A percentile compares a stretch with the other conserved stretches of the same genome.
These are phyloP conservation scores for Drosophila jambulina DNA, from an alignment of 1,140 invertebrate species.

Conservation along the genomic window DNA sequence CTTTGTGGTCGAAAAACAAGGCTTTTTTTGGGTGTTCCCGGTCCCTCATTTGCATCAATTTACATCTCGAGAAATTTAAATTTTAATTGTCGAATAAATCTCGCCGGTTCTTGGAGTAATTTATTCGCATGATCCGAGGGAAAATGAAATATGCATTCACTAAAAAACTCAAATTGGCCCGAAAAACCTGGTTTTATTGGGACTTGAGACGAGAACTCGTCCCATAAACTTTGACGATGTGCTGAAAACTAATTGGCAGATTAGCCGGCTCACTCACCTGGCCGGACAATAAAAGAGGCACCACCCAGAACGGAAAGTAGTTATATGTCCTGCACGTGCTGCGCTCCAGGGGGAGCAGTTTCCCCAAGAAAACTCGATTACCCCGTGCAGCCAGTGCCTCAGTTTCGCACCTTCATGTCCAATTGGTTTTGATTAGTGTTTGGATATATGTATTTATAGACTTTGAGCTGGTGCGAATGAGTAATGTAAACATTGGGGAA, in stretches of 20 bases:
- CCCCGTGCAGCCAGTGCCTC: constrained; percentile 15
- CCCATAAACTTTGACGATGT: constrained; percentile 68
- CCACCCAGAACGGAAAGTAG: constrained; percentile 24
- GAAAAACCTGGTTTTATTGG: constrained; percentile 50
- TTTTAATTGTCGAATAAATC: constrained; percentile 64
- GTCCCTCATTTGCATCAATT: constrained; percentile 64
- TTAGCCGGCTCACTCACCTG: constrained; percentile 25
- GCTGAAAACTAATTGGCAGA: constrained; percentile 57
- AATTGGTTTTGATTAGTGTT: constrained; percentile 49
- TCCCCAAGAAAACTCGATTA: neutral
- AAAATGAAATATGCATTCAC: constrained; percentile 54
- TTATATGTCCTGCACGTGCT: constrained; percentile 30
- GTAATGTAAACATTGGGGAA: constrained; percentile 26
- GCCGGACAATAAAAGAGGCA: constrained; percentile 9
- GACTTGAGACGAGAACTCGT: constrained; percentile 34
- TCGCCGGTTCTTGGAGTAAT: constrained; percentile 51
- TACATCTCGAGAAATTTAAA: constrained; percentile 58
- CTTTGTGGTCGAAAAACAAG: constrained; percentile 60
- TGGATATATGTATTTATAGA: constrained; percentile 27
- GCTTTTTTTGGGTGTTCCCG: constrained; percentile 60
- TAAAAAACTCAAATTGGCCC: constrained; percentile 61
- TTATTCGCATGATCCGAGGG: constrained; percentile 14
- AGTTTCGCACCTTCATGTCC: constrained; percentile 54
- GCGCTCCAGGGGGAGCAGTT: neutral
- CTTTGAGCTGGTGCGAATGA: constrained; percentile 39